Base-by-base conservation (phyloP, 1,140 invertebrate genomes). In the Phymastichus coffea region DNA sequence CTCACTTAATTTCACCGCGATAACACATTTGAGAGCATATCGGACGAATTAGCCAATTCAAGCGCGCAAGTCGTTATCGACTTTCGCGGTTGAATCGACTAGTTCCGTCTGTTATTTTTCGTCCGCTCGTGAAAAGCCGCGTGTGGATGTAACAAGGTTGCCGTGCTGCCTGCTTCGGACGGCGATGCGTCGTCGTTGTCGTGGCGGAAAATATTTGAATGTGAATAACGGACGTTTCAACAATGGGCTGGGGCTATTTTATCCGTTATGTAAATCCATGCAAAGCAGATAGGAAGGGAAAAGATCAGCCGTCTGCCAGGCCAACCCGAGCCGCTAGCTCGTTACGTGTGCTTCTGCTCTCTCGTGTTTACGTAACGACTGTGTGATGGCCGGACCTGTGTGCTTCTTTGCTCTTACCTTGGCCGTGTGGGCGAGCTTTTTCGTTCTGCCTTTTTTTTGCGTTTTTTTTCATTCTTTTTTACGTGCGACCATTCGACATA, bases 261-360 rank as follows among this genome's bases (percentile, higher is more conserved):
- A 72, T 73, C 67, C 64, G 70, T 74, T 79, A 79, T 79, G 76
- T 76, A 79, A 79, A 79, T 79, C 69, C 61, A 79, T 79, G 76
- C 70, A 79, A 79, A 79, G 74, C 72, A 75, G 71, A 6, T 12
- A 48, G 15, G 22, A 40, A 22, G 52, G 14, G 40, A 44, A 46
- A 40, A 22, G 35, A n/a, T n/a, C n/a, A n/a, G 25, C 30, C 8
- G 44, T 40, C 35, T 57, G 48, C 19, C 38, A 52, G n/a, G 19
- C 25, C 17, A 47, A 22, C 20, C 33, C 30, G 35, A n/a, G 41
- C 43, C 1, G 1, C 26, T 23, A 47, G 14, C 33, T 61, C 43
- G 53, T 60, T 59, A 47, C 19, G 14, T 20, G 10, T 49, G 8
- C 19, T 15, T 4, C 26, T n/a, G 12, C 43, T 44, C 33, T 43